These are phyloP conservation scores for Montipora sp. DNA, from an alignment of 64 coral and sea anemone genomes.

Conservation along the genomic window DNA sequence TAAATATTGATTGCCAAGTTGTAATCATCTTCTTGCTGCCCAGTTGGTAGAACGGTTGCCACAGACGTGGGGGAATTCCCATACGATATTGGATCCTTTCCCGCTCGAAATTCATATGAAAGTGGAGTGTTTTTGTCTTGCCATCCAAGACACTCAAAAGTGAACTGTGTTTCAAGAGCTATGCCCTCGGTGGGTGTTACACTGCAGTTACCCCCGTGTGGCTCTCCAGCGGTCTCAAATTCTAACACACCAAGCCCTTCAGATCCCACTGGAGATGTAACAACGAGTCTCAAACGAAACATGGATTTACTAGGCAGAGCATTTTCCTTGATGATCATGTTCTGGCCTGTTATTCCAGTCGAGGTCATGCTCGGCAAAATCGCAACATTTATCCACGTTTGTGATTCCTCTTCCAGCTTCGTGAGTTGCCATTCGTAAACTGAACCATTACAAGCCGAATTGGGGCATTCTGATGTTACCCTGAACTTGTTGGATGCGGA, in stretches of 20 bases:
- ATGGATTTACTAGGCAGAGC: not conserved
- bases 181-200: not conserved
- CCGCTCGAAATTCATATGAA: slow-evolving; percentile 17
- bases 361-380: slow-evolving; percentile 33
- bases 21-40: not conserved
- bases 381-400: not conserved
- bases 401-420: not conserved
- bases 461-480: slow-evolving; percentile 29
- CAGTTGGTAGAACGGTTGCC: not conserved
- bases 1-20: not conserved
- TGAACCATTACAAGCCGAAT: slow-evolving; percentile 36
- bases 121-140: slow-evolving; percentile 13
- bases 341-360: not conserved
- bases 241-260: slow-evolving; percentile 10
- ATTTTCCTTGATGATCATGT: slow-evolving; percentile 22
- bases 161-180: not conserved
- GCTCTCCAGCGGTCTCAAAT: slow-evolving; percentile 22
- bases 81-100: slow-evolving; percentile 8
- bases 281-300: not conserved
- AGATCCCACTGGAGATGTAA: not conserved
- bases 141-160: slow-evolving; percentile 28
- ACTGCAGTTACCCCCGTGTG: not conserved
- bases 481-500: slow-evolving; percentile 34
- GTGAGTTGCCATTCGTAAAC: slow-evolving; percentile 9
- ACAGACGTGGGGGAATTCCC: slow-evolving; percentile 1